Conservation (phyloP, 2,113 vertebrate genomes). For the Sphaerodactylus townsendi region DNA sequence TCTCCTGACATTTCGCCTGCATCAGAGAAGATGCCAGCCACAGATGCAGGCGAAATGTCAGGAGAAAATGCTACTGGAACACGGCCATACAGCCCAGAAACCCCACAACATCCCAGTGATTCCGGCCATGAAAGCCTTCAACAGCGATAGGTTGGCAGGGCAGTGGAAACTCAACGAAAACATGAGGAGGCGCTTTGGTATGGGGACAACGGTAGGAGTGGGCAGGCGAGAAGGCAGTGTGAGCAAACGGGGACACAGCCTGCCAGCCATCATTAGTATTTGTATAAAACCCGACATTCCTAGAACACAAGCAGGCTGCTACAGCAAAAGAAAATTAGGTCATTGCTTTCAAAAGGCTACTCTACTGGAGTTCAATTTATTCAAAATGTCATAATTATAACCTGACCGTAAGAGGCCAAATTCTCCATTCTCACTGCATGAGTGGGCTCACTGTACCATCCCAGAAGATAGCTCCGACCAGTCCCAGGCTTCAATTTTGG, state of each 20-base stretch:
- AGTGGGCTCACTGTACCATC: background rate
- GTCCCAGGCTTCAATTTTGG: background rate
- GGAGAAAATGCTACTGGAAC: too few species aligned
- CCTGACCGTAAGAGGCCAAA: background rate
- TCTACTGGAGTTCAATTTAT: slow-evolving; percentile 43
- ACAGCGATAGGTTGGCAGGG: slow-evolving; percentile 9
- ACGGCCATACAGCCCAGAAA: too few species aligned
- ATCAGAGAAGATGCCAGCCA: too few species aligned
- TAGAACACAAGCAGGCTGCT: slow-evolving; percentile 34
- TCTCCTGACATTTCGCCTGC: too few species aligned
- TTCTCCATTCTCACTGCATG: background rate
- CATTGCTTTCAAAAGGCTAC: slow-evolving; percentile 32
- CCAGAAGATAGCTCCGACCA: background rate
- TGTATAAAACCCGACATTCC: slow-evolving; percentile 28
- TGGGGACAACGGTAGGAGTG: background rate
- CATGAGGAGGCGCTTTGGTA: slow-evolving; percentile 11
- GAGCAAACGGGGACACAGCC: background rate
- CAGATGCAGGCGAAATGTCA: too few species aligned
- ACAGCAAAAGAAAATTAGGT: slow-evolving; percentile 30
- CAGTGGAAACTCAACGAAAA: slow-evolving; percentile 23
- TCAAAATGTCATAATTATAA: slow-evolving; percentile 33
- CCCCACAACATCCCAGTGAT: too few species aligned
- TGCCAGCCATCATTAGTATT: slow-evolving; percentile 19
- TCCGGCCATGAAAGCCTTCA: too few species aligned
- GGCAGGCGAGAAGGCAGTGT: background rate